phyloP scores from a whole-genome alignment of 1,140 invertebrate species.

The Sitodiplosis mosellana region DNA sequence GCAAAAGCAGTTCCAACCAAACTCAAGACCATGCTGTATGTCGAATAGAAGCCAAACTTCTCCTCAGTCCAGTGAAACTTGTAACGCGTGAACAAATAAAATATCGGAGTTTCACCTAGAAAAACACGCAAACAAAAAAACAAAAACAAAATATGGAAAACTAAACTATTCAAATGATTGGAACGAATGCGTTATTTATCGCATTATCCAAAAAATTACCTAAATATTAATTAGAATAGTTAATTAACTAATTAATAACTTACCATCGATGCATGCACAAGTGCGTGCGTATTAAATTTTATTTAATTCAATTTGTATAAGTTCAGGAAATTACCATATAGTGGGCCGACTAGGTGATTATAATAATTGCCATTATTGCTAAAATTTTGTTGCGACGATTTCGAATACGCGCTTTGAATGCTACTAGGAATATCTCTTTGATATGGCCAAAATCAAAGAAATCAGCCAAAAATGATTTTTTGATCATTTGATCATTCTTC shows the following conservation, averaged over 20 bases:
- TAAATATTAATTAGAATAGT: too few species aligned
- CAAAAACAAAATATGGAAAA: too few species aligned
- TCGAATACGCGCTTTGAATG: slow-evolving; percentile 52
- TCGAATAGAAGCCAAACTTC: slow-evolving; percentile 65
- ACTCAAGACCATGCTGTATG: slow-evolving; percentile 59
- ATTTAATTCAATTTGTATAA: too few species aligned
- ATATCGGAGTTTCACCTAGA: slow-evolving; percentile 63
- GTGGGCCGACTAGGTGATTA: slow-evolving; percentile 63
- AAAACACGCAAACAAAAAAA: too few species aligned
- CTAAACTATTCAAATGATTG: too few species aligned
- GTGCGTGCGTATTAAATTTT: too few species aligned
- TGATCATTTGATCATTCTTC: slow-evolving; percentile 10
- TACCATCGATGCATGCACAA: too few species aligned
- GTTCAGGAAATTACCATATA: slow-evolving; percentile 46
- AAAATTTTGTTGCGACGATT: slow-evolving; percentile 49
- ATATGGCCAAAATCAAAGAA: slow-evolving; percentile 58
- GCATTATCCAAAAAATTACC: too few species aligned
- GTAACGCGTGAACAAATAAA: slow-evolving; percentile 60
- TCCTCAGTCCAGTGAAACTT: slow-evolving; percentile 73
- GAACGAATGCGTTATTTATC: too few species aligned
- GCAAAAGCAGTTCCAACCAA: slow-evolving; percentile 52
- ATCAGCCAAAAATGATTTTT: slow-evolving; percentile 28
- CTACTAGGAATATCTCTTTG: slow-evolving; percentile 51
- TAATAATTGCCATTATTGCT: slow-evolving; percentile 57
- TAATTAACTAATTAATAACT: too few species aligned